phyloP scores from a whole-genome alignment of 2,113 vertebrate species.

The Planiliza haematocheilus region DNA sequence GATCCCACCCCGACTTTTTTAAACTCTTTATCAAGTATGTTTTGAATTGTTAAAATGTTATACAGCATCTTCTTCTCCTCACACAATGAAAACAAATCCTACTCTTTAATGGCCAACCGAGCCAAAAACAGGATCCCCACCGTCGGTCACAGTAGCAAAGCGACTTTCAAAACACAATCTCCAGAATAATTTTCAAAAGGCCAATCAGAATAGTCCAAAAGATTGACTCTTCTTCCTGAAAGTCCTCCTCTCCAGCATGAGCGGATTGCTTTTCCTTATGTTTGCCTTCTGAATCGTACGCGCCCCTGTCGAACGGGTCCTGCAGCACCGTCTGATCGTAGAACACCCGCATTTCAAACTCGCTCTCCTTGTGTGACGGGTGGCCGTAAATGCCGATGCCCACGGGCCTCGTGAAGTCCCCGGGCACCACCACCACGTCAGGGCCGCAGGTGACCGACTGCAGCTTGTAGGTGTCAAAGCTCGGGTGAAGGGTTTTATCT shows the following conservation, averaged over 20 bases:
- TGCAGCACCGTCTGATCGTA: conserved; percentile 82
- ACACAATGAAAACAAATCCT: conserved; percentile 9
- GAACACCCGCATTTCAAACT: conserved; percentile 96
- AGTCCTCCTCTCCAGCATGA: conserved; percentile 76
- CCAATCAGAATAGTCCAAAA: conserved; percentile 94
- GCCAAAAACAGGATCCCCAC: not conserved
- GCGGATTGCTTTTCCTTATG: conserved; percentile 63
- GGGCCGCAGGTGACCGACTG: conserved; percentile 93
- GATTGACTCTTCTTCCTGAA: conserved; percentile 91
- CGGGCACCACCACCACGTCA: conserved; percentile 88
- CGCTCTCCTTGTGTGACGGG: conserved; percentile 91
- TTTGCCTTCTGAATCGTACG: conserved; percentile 75
- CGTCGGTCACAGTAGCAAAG: conserved; percentile 11
- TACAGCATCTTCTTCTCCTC: not conserved
- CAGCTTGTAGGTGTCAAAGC: conserved; percentile 93
- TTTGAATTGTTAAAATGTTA: too few species aligned
- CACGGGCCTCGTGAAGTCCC: conserved; percentile 90
- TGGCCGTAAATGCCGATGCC: conserved; percentile 96
- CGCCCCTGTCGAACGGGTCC: conserved; percentile 80
- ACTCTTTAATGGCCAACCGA: not conserved
- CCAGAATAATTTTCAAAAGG: conserved; percentile 93
- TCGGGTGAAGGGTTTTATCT: conserved; percentile 89
- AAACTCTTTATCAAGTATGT: too few species aligned
- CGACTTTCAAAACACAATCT: conserved; percentile 92
- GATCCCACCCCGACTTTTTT: not conserved